phyloP scores from a whole-genome alignment of 1,140 invertebrate species.

The Drosophila watanabei region DNA sequence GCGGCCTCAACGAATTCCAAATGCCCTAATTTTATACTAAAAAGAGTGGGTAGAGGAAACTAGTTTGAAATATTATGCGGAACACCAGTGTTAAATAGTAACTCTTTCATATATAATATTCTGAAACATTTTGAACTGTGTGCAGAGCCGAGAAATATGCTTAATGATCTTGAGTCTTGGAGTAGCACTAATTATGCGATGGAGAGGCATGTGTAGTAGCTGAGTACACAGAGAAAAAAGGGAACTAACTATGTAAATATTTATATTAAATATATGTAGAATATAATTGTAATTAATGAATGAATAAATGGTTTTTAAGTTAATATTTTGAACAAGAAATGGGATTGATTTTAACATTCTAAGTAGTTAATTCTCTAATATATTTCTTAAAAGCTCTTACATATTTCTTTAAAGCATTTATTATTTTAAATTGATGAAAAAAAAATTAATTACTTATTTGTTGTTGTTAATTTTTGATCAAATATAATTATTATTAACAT shows the following conservation, averaged over 20 bases:
- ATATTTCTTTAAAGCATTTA: neutral
- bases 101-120: slow-evolving; percentile 22
- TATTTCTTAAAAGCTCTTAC: too few species aligned
- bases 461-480: neutral
- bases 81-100: slow-evolving; percentile 3
- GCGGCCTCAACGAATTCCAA: slow-evolving; percentile 13
- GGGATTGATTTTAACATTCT: neutral
- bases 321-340: neutral
- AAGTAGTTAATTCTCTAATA: fast-evolving
- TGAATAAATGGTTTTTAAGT: too few species aligned
- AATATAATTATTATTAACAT: neutral
- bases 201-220: slow-evolving; percentile 4
- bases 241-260: neutral
- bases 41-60: slow-evolving; percentile 15
- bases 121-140: slow-evolving; percentile 11
- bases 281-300: neutral
- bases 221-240: slow-evolving; percentile 1
- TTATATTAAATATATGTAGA: neutral
- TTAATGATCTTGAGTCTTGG: slow-evolving; percentile 24
- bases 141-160: slow-evolving; percentile 13
- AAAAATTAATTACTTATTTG: too few species aligned
- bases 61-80: slow-evolving; percentile 16
- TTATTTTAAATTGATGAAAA: too few species aligned
- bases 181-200: neutral
- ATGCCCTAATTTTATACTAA: slow-evolving; percentile 14